A percentile compares a stretch with the other conserved stretches of the same genome.
Conservation (phyloP, 2,888 invertebrate genomes). For the Rhamnusium bicolor region DNA sequence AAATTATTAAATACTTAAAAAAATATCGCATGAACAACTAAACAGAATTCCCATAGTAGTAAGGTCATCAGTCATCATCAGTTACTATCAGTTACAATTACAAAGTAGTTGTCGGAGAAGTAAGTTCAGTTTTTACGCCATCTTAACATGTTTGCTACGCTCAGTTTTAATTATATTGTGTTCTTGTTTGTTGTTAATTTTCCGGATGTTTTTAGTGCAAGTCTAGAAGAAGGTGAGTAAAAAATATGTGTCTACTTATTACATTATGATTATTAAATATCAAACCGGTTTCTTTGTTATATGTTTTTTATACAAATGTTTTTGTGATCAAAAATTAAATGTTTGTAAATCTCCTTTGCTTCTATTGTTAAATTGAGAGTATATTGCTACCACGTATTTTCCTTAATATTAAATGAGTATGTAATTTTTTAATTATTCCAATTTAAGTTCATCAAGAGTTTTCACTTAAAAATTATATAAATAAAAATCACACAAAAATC, state of each 20-base stretch:
- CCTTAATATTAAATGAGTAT: too few species aligned
- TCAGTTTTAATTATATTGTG: neutral
- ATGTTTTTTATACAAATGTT: too few species aligned
- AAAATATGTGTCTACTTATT: too few species aligned
- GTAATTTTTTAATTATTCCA: too few species aligned
- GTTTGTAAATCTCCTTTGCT: too few species aligned
- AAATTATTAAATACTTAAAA: too few species aligned
- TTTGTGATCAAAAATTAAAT: too few species aligned
- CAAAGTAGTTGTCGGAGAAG: neutral
- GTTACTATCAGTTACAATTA: neutral
- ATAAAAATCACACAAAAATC: too few species aligned
- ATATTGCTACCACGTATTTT: too few species aligned
- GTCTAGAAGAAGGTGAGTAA: neutral
- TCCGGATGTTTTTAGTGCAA: neutral
- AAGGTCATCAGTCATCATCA: constrained; percentile 4
- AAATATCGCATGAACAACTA: neutral
- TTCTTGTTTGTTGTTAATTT: neutral
- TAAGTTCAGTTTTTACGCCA: neutral
- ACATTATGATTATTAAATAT: neutral
- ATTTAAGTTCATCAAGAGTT: too few species aligned
- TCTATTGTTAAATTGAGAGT: too few species aligned
- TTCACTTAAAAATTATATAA: too few species aligned
- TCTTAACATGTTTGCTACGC: neutral
- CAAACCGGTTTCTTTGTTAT: neutral
- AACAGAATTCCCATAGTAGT: neutral